Base-by-base conservation (phyloP, 37 sponge, comb jelly and placozoan species). In the Oopsacas minuta region DNA sequence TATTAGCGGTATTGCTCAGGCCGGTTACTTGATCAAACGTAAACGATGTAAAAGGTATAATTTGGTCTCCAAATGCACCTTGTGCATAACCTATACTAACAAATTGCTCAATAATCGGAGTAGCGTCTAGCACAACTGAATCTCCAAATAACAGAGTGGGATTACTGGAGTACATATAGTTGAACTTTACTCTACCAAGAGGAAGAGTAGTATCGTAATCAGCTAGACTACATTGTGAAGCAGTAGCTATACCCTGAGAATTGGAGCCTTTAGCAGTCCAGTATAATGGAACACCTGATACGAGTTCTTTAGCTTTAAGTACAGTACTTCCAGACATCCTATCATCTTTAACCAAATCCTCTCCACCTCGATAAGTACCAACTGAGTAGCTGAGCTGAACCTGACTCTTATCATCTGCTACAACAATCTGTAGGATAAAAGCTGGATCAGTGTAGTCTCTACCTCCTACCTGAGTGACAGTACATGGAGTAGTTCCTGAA, bases 371-470 rank as follows among this genome's bases (percentile, higher is more conserved):
- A n/a, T 61, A 61, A 20, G 28, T 61, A 3, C 75, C 75, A 61
- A 61, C 30, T 25, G 75, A 61, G 22, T 61, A 61, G 32, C 1
- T 61, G 5, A 61, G 22, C 28, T 25, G 22, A 61, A 61, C 20
- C 75, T 61, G 30, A 61, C 75, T 61, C 75, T 25, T 61, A 61
- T 61, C 75, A 61, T 61, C 75, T 25, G 30, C 30, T 61, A n/a
- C 75, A 61, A 32, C 22, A 25, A 61, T n/a, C 30, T 61, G 75
- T 34, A 61, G 30, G 3, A 61, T 25, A n/a, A 61, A 61, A 61
- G 17, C 75, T 61, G 75, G 75, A 12, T 61, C 28, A 25, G 75
- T 61, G 22, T 61, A 61, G 30, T 61, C 75, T 61, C 75, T 61
- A 20, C 30, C 30, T n/a, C 1, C 75, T 61, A n/a, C 75, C 30